Evolutionary conservation across 2,888 invertebrate species (phyloP).

Genomic region (Hyalella azteca): DNA sequence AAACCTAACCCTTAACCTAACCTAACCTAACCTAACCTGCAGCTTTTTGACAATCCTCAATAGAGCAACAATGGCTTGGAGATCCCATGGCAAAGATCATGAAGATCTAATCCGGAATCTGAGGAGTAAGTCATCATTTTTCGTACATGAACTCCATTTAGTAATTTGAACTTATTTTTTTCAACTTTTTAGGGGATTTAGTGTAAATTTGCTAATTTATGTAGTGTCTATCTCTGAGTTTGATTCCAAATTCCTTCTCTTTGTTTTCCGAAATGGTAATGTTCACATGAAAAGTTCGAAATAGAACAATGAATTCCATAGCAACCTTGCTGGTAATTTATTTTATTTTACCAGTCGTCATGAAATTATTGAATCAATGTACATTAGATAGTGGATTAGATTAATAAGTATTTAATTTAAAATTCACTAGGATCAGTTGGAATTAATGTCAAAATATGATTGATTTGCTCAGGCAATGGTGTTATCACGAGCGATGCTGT

Average conservation of each 20-base stretch:
- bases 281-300: neutral
- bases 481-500: conserved; percentile 79
- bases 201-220: neutral
- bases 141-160: neutral
- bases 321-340: neutral
- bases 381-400: too few species aligned
- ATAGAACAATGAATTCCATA: neutral
- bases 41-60: neutral
- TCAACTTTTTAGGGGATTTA: neutral
- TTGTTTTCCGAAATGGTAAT: neutral
- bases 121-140: conserved; percentile 69
- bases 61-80: conserved; percentile 78
- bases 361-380: neutral
- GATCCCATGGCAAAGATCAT: conserved; percentile 83
- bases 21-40: neutral
- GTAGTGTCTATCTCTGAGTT: neutral
- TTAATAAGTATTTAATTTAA: neutral
- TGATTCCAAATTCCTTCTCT: conserved; percentile 45
- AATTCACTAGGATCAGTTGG: neutral
- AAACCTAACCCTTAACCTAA: too few species aligned
- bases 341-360: neutral
- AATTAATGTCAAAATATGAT: neutral
- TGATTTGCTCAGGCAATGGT: conserved; percentile 71
- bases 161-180: neutral
- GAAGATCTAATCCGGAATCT: conserved; percentile 80